Evolutionary conservation across 2,113 vertebrate genomes (phyloP), one percentile per base, ranked within the genome.

Genomic region (Cyphomyrus plagiostoma): DNA sequence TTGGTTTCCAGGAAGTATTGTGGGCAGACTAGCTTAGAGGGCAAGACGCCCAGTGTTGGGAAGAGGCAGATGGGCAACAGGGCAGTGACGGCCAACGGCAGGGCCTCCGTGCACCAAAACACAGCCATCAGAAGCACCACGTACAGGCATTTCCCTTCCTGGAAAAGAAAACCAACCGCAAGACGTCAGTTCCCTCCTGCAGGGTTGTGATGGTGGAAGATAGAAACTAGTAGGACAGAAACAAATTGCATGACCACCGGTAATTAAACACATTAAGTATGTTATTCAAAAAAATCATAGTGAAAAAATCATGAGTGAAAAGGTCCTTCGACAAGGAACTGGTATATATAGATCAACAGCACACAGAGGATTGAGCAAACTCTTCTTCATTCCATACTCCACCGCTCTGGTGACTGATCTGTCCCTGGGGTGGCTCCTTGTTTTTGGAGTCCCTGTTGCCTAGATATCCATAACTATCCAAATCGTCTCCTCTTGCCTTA

Each of bases 1-100:
- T 99, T 99, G 92, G 98, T 99, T 92, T 99, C 98, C 45, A 99
- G 93, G 92, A 99, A 99, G 93, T 99, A 99, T 48, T 99, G 98
- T 1, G 97, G 96, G 91, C 98, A 99, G 90, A 99, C 96, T 89
- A 95, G 96, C 92, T 93, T 96, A 92, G 98, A 98, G 0, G 97
- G 96, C 88, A 99, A 95, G 91, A 99, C 94, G 4, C 98, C 98
- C 93, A 98, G 90, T 80, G 97, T 98, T 13, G 98, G 98, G 87
- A 99, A 99, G 77, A 99, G 97, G 93, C 98, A 94, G 50, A 99
- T 95, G 6, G 98, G 98, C 77, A 99, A 96, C 94, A 99, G 95
- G 10, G 98, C 98, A 0, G 98, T 99, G 93, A 99, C 97, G 0
- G 98, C 97, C 92, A 99, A 94, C 7, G 98, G 98, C 86, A 99